These are phyloP conservation scores for Charaxes varanes DNA, from an alignment of 1,140 invertebrate species.

Conservation along the genomic window DNA sequence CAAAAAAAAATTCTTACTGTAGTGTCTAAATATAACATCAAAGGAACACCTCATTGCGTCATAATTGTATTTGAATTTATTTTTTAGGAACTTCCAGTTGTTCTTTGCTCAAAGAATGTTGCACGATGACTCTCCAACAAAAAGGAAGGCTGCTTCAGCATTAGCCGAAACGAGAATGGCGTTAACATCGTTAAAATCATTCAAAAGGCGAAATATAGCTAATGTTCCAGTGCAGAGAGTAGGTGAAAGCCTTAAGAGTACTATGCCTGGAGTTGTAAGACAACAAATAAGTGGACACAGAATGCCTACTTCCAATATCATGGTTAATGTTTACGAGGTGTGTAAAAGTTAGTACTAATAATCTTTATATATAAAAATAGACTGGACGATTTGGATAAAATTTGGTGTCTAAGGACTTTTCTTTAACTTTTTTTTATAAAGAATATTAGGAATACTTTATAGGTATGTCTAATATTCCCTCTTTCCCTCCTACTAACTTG, in stretches of 20 bases:
- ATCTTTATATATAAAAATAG: not conserved
- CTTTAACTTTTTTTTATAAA: no score
- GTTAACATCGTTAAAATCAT: slow-evolving; percentile 79
- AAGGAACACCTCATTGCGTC: no score
- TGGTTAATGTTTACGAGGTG: slow-evolving; percentile 70
- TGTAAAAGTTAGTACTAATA: slow-evolving; percentile 11
- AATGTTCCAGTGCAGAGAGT: slow-evolving; percentile 64
- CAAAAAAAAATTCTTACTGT: no score
- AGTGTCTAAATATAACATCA: no score
- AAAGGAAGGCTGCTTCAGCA: slow-evolving; percentile 69
- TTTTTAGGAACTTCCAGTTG: slow-evolving; percentile 77
- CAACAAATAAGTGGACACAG: slow-evolving; percentile 46
- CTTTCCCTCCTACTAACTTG: no score
- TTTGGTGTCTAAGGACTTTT: no score
- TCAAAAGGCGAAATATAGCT: slow-evolving; percentile 74
- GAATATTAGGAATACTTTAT: no score
- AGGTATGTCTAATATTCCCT: no score
- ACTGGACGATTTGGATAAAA: no score
- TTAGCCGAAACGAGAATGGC: slow-evolving; percentile 81
- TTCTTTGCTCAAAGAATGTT: slow-evolving; percentile 76
- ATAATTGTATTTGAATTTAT: slow-evolving; percentile 1
- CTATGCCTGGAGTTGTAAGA: slow-evolving; percentile 49
- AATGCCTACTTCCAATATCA: slow-evolving; percentile 53
- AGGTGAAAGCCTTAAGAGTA: slow-evolving; percentile 55
- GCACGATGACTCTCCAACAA: slow-evolving; percentile 76